Base-by-base conservation (phyloP, 2,113 vertebrate genomes). In the Saimiri boliviensis region DNA sequence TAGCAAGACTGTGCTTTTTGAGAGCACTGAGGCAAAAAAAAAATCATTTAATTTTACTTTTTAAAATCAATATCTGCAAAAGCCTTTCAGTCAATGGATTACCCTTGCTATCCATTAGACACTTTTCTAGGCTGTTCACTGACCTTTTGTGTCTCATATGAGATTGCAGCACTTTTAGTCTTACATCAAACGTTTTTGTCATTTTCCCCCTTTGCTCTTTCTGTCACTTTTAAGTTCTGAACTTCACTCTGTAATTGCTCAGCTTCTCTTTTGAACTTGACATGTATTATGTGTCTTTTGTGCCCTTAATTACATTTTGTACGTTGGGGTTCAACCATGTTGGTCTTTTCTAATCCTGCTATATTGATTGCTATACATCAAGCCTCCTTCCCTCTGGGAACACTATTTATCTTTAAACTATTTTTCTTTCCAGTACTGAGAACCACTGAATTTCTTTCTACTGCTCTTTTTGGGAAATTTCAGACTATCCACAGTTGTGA, bases 181-280 rank as follows among this genome's bases (percentile, higher is more conserved):
- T 95, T 96, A 82, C 56, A 52, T 73, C 58, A 89, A 92, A 82
- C 93, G 93, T 89, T 90, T 92, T 86, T 66, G 56, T 86, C 73
- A 66, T 79, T 79, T 79, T 35, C 17, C 17, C 19, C 76, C 93
- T 97, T 86, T 97, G 80, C 47, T 97, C 89, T 86, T 90, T 56
- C 86, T 94, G 73, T 80, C 82, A 92, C 77, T 97, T 97, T 94
- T 89, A 96, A 86, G 76, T 79, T 89, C 82, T 86, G 95, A 95
- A 88, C 85, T 86, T 93, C 66, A 63, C 35, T 63, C 47, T 77
- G 32, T 66, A 92, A 92, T 82, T 80, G 94, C 85, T 89, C 74
- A 49, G 95, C 76, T 79, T 80, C 83, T 87, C 27, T 80, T 96
- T n/a, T 40, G 17, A 80, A 97, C 82, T 68, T 93, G 60, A 90